A percentile compares a stretch with the other conserved stretches of the same genome.
These are phyloP conservation scores for Nomada fucata DNA, from an alignment of 2,888 invertebrate species.

Conservation along the genomic window DNA sequence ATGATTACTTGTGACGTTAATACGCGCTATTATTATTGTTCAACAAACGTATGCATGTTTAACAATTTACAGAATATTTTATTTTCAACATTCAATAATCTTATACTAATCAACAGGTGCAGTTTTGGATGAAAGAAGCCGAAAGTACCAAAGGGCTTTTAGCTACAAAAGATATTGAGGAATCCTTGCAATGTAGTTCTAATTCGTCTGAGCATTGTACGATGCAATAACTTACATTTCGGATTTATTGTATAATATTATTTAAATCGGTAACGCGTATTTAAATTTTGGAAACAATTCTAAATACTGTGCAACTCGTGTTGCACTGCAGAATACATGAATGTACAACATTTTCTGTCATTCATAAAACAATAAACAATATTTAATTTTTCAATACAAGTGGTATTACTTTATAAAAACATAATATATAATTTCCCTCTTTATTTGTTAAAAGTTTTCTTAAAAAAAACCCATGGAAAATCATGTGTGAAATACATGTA, in stretches of 20 bases:
- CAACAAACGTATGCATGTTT: not conserved
- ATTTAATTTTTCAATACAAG: slow-evolving; percentile 14
- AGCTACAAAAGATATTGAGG: slow-evolving; percentile 76
- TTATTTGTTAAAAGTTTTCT: slow-evolving; percentile 3
- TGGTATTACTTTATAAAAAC: not conserved
- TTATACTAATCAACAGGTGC: slow-evolving; percentile 81
- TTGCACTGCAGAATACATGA: slow-evolving; percentile 2
- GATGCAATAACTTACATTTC: slow-evolving; percentile 72
- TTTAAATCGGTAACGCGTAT: not conserved
- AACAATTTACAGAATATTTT: not conserved
- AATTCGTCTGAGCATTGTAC: slow-evolving; percentile 76
- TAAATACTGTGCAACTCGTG: no score
- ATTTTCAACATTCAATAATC: not conserved
- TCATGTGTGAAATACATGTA: not conserved
- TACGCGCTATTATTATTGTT: not conserved
- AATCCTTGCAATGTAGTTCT: slow-evolving; percentile 61
- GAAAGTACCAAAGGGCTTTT: slow-evolving; percentile 86
- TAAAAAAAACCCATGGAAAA: not conserved
- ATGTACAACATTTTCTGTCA: slow-evolving; percentile 19
- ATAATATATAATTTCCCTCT: not conserved
- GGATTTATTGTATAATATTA: slow-evolving; percentile 22
- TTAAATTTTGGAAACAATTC: not conserved
- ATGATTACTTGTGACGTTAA: not conserved
- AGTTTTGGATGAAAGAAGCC: slow-evolving; percentile 86
- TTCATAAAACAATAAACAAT: slow-evolving; percentile 40